Conservation (phyloP, 1,140 invertebrate genomes). For the Pseudomyrmex sp. region DNA sequence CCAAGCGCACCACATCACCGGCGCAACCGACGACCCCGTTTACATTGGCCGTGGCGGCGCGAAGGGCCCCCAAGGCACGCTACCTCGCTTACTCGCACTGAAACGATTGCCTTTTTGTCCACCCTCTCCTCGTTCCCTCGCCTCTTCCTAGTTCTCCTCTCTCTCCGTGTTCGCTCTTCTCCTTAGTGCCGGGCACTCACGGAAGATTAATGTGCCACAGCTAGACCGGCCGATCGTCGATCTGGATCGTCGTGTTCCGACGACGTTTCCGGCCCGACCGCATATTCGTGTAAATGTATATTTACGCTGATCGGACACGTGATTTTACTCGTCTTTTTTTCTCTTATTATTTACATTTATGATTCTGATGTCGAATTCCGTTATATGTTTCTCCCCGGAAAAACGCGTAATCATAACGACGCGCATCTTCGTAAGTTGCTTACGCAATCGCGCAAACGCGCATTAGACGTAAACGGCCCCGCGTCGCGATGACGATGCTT, state of each 20-base stretch:
- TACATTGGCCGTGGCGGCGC: slow-evolving; percentile 72
- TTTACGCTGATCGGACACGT: background rate
- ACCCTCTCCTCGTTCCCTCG: slow-evolving; percentile 13
- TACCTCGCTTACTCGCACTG: slow-evolving; percentile 79
- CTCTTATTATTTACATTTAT: background rate
- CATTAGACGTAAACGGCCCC: background rate
- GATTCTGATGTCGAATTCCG: background rate
- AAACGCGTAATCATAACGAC: background rate
- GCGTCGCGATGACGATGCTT: background rate
- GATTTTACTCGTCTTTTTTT: background rate
- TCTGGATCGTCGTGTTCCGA: slow-evolving; percentile 15
- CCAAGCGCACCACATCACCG: slow-evolving; percentile 45
- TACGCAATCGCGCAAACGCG: background rate
- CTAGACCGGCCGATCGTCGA: background rate
- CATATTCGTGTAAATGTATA: background rate
- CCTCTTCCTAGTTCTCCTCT: slow-evolving; percentile 5
- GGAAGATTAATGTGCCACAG: slow-evolving; percentile 34
- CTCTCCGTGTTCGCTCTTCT: background rate
- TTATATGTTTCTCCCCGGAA: background rate
- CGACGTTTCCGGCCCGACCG: slow-evolving; percentile 17
- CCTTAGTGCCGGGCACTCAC: slow-evolving; percentile 2
- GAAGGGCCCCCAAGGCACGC: slow-evolving; percentile 73
- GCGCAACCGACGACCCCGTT: slow-evolving; percentile 81
- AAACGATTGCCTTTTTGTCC: slow-evolving; percentile 67
- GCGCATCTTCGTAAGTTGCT: background rate